Evolutionary conservation across 1,140 invertebrate genomes (phyloP).

Genomic region (Sminthurides bifidus): DNA sequence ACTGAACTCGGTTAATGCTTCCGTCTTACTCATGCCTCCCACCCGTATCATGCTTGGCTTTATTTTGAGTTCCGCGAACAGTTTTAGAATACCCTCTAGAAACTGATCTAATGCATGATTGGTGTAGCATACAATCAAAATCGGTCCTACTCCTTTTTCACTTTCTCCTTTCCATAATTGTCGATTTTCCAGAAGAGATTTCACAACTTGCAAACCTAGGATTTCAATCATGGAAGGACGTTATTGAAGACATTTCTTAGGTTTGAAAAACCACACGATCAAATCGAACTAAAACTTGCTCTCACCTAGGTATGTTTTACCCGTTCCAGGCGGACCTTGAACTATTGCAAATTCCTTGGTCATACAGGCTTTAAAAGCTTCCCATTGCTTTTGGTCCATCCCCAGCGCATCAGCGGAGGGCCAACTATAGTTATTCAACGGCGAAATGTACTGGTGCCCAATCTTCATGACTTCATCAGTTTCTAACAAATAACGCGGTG

Average conservation of each 20-base stretch:
- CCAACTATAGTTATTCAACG: slow-evolving; percentile 32
- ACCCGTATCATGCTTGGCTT: slow-evolving; percentile 16
- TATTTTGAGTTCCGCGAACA: slow-evolving; percentile 29
- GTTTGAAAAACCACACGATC: background rate
- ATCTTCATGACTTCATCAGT: slow-evolving; percentile 1
- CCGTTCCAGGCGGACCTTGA: slow-evolving; percentile 48
- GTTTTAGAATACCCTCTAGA: slow-evolving; percentile 52
- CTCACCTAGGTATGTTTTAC: slow-evolving; percentile 39
- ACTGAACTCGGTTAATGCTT: slow-evolving; percentile 9
- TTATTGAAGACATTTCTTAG: background rate
- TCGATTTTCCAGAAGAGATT: slow-evolving; percentile 25
- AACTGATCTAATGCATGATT: slow-evolving; percentile 85
- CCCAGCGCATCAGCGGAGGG: slow-evolving; percentile 36
- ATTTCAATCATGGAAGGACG: background rate
- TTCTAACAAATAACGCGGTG: slow-evolving; percentile 24
- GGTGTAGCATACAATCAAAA: slow-evolving; percentile 70
- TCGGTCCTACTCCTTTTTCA: slow-evolving; percentile 37
- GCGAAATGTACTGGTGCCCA: slow-evolving; percentile 11
- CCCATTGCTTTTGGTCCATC: slow-evolving; percentile 48
- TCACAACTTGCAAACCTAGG: slow-evolving; percentile 24
- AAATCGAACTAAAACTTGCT: background rate
- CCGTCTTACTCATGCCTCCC: slow-evolving; percentile 14
- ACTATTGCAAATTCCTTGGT: slow-evolving; percentile 54
- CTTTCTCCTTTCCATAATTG: slow-evolving; percentile 18
- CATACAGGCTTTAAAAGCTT: slow-evolving; percentile 47